These are phyloP conservation scores for Stichopus chloronotus DNA, from an alignment of 35 echinoderm and acorn worm genomes.

Conservation along the genomic window DNA sequence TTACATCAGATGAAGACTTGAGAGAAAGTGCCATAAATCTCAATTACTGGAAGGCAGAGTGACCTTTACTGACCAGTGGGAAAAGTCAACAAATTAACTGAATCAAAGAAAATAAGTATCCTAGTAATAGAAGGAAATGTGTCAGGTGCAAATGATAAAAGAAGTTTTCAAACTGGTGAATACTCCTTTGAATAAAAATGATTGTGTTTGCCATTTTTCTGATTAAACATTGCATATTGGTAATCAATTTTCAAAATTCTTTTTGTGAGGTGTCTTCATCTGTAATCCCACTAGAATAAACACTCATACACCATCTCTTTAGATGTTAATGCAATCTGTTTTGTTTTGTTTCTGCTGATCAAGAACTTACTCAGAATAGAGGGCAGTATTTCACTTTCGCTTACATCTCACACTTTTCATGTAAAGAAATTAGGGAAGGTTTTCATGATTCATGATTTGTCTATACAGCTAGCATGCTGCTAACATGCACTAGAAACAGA, in stretches of 20 bases:
- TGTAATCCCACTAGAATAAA: too few relatives aligned
- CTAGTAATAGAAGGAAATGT: not conserved
- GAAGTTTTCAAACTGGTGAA: conserved; percentile 39
- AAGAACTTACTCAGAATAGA: too few relatives aligned
- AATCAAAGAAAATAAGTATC: conserved; percentile 13
- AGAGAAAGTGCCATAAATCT: not conserved
- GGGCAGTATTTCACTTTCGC: too few relatives aligned
- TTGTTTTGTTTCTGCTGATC: too few relatives aligned
- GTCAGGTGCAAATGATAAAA: conserved; percentile 24
- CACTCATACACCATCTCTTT: too few relatives aligned
- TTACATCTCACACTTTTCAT: too few relatives aligned
- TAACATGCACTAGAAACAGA: not conserved
- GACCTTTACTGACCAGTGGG: not conserved
- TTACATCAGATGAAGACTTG: conserved; percentile 4
- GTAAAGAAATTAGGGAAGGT: not conserved
- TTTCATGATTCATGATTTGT: not conserved
- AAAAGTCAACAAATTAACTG: conserved; percentile 20
- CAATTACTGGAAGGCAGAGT: not conserved
- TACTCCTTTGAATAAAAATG: not conserved
- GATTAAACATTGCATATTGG: not conserved
- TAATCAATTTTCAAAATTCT: conserved; percentile 16
- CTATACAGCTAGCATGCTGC: not conserved
- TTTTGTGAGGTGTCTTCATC: not conserved
- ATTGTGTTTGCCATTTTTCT: conserved; percentile 20
- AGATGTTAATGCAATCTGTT: too few relatives aligned